phyloP scores from a whole-genome alignment of 2,797 vertebrate genomes.

The Myotis daubentonii region DNA sequence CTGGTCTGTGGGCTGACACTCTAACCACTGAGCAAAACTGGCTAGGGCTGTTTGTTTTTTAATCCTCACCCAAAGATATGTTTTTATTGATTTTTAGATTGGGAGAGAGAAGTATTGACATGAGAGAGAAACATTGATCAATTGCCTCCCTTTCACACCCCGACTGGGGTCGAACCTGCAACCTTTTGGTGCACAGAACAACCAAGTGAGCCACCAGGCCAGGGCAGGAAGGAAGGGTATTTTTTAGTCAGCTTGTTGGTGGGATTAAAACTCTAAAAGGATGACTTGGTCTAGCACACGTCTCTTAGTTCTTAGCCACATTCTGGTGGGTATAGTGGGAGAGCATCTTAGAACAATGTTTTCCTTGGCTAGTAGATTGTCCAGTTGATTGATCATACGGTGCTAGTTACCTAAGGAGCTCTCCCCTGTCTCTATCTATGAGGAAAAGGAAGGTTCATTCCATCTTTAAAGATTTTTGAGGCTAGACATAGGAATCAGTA shows the following conservation, averaged over 20 bases:
- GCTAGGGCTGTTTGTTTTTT: no score
- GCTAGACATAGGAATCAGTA: neutral
- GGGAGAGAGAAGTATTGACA: no score
- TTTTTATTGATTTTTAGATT: no score
- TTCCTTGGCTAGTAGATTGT: neutral
- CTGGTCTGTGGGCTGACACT: no score
- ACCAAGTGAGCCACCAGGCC: neutral
- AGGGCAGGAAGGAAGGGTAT: neutral
- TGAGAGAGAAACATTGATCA: no score
- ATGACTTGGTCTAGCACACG: neutral
- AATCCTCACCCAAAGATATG: no score
- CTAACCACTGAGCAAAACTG: no score
- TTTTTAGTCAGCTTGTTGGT: neutral
- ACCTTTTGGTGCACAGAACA: neutral
- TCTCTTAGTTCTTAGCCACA: neutral
- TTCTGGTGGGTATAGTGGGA: neutral
- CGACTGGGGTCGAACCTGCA: neutral
- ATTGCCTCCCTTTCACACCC: no score
- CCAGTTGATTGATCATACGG: neutral
- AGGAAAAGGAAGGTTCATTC: neutral
- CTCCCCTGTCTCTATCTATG: neutral
- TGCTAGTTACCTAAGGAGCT: neutral
- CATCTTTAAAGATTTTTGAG: neutral
- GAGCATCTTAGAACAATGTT: neutral
- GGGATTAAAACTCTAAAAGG: neutral